Evolutionary conservation across 2,797 vertebrate genomes (phyloP).

Genomic region (Scyliorhinus canicula): DNA sequence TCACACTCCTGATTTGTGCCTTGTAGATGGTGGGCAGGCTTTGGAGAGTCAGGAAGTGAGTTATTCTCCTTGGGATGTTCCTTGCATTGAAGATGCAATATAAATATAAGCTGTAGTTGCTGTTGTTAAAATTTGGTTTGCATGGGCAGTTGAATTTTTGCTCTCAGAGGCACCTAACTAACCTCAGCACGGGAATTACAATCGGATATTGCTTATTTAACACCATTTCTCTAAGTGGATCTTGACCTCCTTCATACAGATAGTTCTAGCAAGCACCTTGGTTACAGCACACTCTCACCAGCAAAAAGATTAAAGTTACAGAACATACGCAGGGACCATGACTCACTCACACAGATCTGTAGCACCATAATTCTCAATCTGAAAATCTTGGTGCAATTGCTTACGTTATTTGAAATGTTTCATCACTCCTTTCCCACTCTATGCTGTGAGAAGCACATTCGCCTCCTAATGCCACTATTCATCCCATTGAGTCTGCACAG

Average conservation of each 20-base stretch:
- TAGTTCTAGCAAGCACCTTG: not conserved
- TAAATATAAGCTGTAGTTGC: too few relatives aligned
- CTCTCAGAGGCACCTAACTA: not conserved
- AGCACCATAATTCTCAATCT: not conserved
- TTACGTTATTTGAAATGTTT: not conserved
- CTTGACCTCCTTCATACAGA: not conserved
- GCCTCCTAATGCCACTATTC: too few relatives aligned
- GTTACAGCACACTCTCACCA: not conserved
- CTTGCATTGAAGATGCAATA: too few relatives aligned
- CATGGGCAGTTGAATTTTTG: not conserved
- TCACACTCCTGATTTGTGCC: too few relatives aligned
- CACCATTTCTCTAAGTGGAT: not conserved
- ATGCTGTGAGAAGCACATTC: not conserved
- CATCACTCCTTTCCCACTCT: not conserved
- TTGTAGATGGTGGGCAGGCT: too few relatives aligned
- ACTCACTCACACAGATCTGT: too few relatives aligned
- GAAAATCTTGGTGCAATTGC: not conserved
- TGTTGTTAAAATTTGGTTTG: not conserved
- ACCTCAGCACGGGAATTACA: not conserved
- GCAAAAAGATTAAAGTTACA: not conserved
- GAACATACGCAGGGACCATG: not conserved
- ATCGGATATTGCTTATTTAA: not conserved
- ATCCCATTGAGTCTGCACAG: too few relatives aligned
- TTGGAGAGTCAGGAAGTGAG: too few relatives aligned
- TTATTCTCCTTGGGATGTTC: too few relatives aligned